Conservation (phyloP, 1,140 invertebrate genomes). For the Calliphora vicina region DNA sequence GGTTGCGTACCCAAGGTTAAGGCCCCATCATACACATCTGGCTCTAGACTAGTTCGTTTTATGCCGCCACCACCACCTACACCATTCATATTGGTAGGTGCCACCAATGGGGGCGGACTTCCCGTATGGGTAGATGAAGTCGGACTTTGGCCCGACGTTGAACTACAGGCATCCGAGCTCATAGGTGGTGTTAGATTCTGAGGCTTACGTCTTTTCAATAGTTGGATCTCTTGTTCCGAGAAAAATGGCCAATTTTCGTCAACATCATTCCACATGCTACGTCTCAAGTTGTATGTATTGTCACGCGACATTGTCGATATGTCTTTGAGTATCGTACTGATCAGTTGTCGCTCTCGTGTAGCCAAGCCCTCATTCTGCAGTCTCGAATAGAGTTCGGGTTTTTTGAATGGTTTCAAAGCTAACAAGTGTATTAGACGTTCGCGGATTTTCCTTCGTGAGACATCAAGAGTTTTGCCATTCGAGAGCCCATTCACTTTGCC, state of each 20-base stretch:
- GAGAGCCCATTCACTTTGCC: slow-evolving; percentile 36
- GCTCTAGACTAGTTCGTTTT: slow-evolving; percentile 55
- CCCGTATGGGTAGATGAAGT: slow-evolving; percentile 74
- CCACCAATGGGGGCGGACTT: slow-evolving; percentile 67
- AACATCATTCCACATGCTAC: slow-evolving; percentile 90
- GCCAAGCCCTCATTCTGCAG: slow-evolving; percentile 85
- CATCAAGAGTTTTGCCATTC: slow-evolving; percentile 52
- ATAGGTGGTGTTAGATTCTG: slow-evolving; percentile 87
- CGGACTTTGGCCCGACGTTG: slow-evolving; percentile 71
- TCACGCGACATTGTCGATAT: slow-evolving; percentile 79
- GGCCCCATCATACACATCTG: slow-evolving; percentile 66
- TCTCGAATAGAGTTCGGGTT: slow-evolving; percentile 84
- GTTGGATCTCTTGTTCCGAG: slow-evolving; percentile 84
- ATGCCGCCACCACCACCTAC: slow-evolving; percentile 22
- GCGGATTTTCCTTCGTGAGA: slow-evolving; percentile 57
- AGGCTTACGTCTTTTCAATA: slow-evolving; percentile 87
- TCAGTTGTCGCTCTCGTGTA: slow-evolving; percentile 79
- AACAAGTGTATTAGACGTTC: slow-evolving; percentile 92
- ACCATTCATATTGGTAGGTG: not conserved
- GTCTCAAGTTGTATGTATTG: slow-evolving; percentile 86
- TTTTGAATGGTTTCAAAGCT: slow-evolving; percentile 90
- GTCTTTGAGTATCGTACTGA: slow-evolving; percentile 79
- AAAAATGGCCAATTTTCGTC: slow-evolving; percentile 95
- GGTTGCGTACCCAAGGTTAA: slow-evolving; percentile 64
- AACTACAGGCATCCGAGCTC: slow-evolving; percentile 77